phyloP scores from a whole-genome alignment of 2,888 invertebrate species.

The Drosophila quinaria region DNA sequence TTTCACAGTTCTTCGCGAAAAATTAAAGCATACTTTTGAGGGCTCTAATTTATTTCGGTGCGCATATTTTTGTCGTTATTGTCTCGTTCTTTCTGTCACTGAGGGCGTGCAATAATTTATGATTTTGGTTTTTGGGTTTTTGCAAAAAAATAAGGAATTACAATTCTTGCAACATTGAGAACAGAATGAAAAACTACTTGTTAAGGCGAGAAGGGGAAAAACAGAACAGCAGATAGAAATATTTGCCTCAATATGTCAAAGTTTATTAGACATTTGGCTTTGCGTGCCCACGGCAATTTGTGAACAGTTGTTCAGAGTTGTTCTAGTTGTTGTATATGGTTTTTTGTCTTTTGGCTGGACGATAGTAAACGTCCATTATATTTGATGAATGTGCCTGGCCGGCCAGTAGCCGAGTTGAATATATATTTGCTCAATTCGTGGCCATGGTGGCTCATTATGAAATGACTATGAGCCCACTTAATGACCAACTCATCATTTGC shows the following conservation, averaged over 20 bases:
- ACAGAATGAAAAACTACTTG: conserved; percentile 17
- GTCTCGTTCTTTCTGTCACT: conserved; percentile 32
- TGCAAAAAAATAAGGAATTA: conserved; percentile 39
- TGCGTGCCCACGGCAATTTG: conserved; percentile 79
- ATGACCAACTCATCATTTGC: conserved; percentile 70
- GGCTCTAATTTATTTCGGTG: conserved; percentile 62
- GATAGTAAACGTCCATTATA: conserved; percentile 75
- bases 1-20: conserved; percentile 11
- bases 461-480: conserved; percentile 43
- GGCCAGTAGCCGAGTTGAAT: conserved; percentile 49
- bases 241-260: conserved; percentile 80
- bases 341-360: conserved; percentile 27
- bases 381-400: conserved; percentile 69
- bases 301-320: conserved; percentile 65
- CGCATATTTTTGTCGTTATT: conserved; percentile 63
- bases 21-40: conserved; percentile 60
- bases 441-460: conserved; percentile 52
- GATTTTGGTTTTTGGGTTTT: conserved; percentile 34
- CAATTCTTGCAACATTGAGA: conserved; percentile 35
- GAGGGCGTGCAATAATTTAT: conserved; percentile 52
- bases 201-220: conserved; percentile 1
- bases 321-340: conserved; percentile 15
- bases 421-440: conserved; percentile 57
- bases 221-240: conserved; percentile 59
- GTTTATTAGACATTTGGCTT: conserved; percentile 80